Evolutionary conservation across 2,113 vertebrate genomes (phyloP).

Genomic region (Indri indri): DNA sequence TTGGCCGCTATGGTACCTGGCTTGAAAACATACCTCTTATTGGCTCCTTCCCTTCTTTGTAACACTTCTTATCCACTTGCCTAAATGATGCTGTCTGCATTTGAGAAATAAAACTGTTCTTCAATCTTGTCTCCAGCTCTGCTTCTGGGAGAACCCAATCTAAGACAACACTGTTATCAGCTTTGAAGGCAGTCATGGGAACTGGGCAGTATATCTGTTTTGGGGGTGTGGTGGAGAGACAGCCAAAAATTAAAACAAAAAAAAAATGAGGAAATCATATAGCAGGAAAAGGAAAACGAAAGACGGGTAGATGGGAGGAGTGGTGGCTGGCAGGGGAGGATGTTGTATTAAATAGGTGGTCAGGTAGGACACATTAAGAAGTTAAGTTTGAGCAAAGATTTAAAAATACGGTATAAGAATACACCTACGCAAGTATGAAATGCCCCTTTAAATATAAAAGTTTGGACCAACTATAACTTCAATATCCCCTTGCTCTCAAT

Average conservation of each 20-base stretch:
- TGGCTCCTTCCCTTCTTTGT: neutral
- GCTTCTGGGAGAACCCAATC: neutral
- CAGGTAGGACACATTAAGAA: neutral
- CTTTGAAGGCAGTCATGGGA: neutral
- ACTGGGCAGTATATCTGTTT: neutral
- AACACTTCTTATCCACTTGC: neutral
- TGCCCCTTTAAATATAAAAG: neutral
- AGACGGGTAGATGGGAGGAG: neutral
- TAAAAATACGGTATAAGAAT: neutral
- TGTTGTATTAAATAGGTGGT: neutral
- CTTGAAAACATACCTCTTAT: neutral
- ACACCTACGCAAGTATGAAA: neutral
- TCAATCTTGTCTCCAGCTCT: neutral
- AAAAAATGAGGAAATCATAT: neutral
- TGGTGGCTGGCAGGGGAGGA: rapidly evolving
- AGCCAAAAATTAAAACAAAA: neutral
- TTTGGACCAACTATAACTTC: conserved; percentile 61
- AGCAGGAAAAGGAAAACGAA: neutral
- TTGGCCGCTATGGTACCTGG: neutral
- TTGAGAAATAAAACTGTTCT: neutral
- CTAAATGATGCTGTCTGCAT: neutral
- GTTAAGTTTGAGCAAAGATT: neutral
- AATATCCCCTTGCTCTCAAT: conserved; percentile 66
- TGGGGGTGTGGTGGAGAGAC: neutral
- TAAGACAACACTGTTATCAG: neutral